Evolutionary conservation across 1,140 invertebrate species (phyloP).

Genomic region (Stegodyphus mimosarum): DNA sequence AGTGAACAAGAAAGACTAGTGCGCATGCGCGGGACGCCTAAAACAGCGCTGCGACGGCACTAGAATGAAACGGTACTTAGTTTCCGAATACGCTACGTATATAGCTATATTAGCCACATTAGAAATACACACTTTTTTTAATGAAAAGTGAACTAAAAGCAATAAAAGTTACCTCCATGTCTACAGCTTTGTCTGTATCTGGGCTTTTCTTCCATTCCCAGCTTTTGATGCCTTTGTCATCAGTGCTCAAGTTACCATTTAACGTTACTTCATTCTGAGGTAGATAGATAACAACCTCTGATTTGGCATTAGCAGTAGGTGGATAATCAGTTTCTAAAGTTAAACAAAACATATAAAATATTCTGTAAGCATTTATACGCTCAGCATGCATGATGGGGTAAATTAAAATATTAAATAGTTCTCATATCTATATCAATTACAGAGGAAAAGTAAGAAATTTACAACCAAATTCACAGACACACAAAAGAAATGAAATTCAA

Average conservation of each 20-base stretch:
- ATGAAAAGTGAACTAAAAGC: neutral
- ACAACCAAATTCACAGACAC: too few relatives aligned
- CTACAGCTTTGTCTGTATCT: conserved; percentile 83
- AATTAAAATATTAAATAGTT: neutral
- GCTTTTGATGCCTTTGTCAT: conserved; percentile 90
- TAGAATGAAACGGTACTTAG: too few relatives aligned
- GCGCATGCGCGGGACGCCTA: too few relatives aligned
- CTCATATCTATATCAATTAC: neutral
- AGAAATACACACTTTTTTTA: too few relatives aligned
- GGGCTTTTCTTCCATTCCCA: conserved; percentile 96
- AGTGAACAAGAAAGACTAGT: too few relatives aligned
- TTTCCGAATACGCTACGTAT: too few relatives aligned
- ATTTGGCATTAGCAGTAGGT: conserved; percentile 92
- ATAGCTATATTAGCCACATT: too few relatives aligned
- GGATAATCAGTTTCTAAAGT: conserved; percentile 86
- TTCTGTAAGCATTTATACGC: neutral
- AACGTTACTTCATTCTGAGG: conserved; percentile 86
- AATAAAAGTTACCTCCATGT: conserved; percentile 79
- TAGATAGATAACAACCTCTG: conserved; percentile 89
- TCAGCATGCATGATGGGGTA: too few relatives aligned
- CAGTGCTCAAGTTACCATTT: conserved; percentile 89
- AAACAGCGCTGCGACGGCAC: too few relatives aligned
- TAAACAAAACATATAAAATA: neutral
- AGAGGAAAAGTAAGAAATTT: too few relatives aligned
- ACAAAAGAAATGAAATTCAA: too few relatives aligned